A percentile compares a stretch with the other conserved stretches of the same genome.
Evolutionary conservation across 1,140 invertebrate species (phyloP).

Genomic region (Trypoxylus dichotomus): DNA sequence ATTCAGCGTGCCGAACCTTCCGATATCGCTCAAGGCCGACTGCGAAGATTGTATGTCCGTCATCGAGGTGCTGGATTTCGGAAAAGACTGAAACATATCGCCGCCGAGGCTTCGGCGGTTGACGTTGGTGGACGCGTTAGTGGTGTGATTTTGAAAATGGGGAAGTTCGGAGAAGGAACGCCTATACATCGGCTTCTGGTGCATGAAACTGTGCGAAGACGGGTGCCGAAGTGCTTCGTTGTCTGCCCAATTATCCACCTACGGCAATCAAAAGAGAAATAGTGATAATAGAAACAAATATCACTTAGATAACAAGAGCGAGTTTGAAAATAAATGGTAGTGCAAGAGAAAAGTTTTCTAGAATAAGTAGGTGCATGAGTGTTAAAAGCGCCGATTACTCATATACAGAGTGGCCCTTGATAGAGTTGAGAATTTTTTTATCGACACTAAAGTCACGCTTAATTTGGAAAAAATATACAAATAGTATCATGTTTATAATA

Average conservation of each 20-base stretch:
- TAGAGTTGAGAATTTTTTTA: too few relatives aligned
- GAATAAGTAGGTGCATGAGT: too few relatives aligned
- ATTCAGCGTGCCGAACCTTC: conserved; percentile 20
- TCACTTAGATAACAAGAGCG: too few relatives aligned
- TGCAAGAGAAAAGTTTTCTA: too few relatives aligned
- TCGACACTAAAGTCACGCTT: too few relatives aligned
- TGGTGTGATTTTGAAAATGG: conserved; percentile 52
- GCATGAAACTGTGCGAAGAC: conserved; percentile 51
- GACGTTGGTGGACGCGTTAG: conserved; percentile 46
- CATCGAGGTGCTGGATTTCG: conserved; percentile 52
- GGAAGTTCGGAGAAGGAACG: conserved; percentile 65
- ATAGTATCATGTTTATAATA: too few relatives aligned
- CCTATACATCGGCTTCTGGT: conserved; percentile 61
- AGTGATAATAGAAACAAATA: too few relatives aligned
- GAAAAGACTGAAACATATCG: conserved; percentile 45
- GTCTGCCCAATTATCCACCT: conserved; percentile 55
- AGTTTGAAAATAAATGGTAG: too few relatives aligned
- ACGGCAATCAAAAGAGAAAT: conserved; percentile 6
- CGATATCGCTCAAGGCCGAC: background rate
- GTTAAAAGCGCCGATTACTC: too few relatives aligned
- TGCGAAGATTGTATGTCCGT: conserved; percentile 48
- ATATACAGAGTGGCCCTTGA: too few relatives aligned
- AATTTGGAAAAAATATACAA: too few relatives aligned
- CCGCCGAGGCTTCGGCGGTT: conserved; percentile 57
- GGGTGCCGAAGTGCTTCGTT: conserved; percentile 56